Percentiles rank a stretch among this genome's conserved stretches.
Conservation (phyloP, 2,888 invertebrate species). For the Carpatolechia fugitivella region DNA sequence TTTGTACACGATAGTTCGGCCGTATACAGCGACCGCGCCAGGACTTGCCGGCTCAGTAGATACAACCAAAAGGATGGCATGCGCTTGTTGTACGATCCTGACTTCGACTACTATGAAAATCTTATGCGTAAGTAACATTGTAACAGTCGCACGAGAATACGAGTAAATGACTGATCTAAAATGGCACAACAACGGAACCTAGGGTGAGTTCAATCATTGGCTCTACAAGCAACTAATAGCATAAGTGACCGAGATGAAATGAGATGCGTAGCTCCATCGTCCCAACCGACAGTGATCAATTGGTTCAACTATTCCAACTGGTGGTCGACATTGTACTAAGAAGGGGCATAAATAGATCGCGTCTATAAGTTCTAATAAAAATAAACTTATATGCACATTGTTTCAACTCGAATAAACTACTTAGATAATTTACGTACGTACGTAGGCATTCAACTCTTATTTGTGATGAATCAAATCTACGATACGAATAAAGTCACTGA, state of each 20-base stretch:
- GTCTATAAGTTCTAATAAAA: slow-evolving; percentile 23
- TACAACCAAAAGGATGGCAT: slow-evolving; percentile 93
- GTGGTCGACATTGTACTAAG: slow-evolving; percentile 38
- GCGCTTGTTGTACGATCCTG: slow-evolving; percentile 93
- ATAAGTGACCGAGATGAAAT: neutral
- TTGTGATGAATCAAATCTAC: too few relatives aligned
- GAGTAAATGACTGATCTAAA: neutral
- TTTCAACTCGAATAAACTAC: neutral
- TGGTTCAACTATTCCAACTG: slow-evolving; percentile 29
- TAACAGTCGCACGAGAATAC: neutral
- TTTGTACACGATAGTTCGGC: slow-evolving; percentile 81
- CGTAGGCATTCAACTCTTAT: too few relatives aligned
- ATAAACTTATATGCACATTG: neutral
- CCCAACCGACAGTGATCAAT: slow-evolving; percentile 20
- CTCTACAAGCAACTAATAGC: neutral
- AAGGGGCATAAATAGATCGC: slow-evolving; percentile 38
- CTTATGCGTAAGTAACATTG: slow-evolving; percentile 88
- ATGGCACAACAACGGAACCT: neutral
- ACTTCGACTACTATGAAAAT: slow-evolving; percentile 96
- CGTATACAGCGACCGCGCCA: slow-evolving; percentile 91
- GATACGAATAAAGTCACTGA: too few relatives aligned
- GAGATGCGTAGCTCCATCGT: slow-evolving; percentile 14
- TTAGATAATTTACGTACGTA: neutral
- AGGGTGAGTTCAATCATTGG: neutral
- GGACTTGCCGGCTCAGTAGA: slow-evolving; percentile 90